Evolutionary conservation across 2,888 invertebrate species (phyloP).

Genomic region (Alentia gelatinosa): DNA sequence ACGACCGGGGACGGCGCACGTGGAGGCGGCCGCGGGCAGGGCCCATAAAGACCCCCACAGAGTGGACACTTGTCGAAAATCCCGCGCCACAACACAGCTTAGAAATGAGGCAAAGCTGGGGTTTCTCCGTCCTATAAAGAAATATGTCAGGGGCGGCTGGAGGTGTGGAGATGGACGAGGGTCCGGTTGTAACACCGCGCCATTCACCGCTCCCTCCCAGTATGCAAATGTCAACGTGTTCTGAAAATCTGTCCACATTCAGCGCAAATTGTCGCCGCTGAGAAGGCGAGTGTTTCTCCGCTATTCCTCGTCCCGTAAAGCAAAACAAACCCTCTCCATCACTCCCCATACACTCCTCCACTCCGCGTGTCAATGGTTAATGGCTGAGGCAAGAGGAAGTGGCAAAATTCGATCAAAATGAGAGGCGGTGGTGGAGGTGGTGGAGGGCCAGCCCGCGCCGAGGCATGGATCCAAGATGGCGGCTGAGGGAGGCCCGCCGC

Average conservation of each 20-base stretch:
- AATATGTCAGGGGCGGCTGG: conserved; percentile 28
- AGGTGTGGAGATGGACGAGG: conserved; percentile 26
- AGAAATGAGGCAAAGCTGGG: conserved; percentile 36
- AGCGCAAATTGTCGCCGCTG: not conserved
- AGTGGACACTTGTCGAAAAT: conserved; percentile 30
- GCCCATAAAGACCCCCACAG: not conserved
- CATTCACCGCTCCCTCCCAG: not conserved
- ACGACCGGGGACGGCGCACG: not conserved
- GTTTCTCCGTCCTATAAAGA: conserved; percentile 17
- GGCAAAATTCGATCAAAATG: conserved; percentile 18
- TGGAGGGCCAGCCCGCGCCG: not conserved
- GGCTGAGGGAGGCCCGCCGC: not conserved
- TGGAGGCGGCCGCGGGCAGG: not conserved
- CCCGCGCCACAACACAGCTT: not conserved
- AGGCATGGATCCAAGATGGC: conserved; percentile 39
- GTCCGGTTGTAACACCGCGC: not conserved
- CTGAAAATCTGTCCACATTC: not conserved
- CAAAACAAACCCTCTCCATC: conserved; percentile 29
- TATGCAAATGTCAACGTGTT: conserved; percentile 42
- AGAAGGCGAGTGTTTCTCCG: not conserved
- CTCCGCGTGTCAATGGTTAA: not conserved
- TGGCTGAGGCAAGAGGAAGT: not conserved
- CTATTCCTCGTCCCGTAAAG: not conserved
- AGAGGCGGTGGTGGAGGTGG: not conserved
- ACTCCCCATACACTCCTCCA: not conserved